Evolutionary conservation across 2,888 invertebrate species (phyloP).

Genomic region (Spialia ferax): DNA sequence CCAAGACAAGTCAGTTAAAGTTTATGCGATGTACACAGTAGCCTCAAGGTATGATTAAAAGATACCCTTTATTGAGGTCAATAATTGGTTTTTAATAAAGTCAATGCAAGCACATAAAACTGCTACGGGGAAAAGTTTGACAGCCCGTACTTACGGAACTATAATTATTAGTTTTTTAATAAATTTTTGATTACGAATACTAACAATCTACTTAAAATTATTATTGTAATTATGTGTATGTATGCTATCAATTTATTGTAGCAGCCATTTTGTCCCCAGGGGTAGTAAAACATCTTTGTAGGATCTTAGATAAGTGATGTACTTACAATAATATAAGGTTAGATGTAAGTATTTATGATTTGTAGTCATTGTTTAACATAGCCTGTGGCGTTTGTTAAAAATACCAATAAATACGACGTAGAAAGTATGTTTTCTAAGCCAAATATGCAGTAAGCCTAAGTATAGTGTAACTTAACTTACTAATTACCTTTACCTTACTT

Average conservation of each 20-base stretch:
- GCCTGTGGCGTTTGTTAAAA: too few relatives aligned
- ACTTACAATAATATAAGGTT: too few relatives aligned
- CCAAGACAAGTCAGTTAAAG: not conserved
- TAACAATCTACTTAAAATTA: slow-evolving; percentile 4
- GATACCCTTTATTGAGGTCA: slow-evolving; percentile 63
- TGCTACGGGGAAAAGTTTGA: slow-evolving; percentile 52
- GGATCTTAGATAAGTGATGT: not conserved
- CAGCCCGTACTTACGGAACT: slow-evolving; percentile 48
- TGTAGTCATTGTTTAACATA: too few relatives aligned
- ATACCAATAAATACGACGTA: too few relatives aligned
- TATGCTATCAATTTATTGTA: not conserved
- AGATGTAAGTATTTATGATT: too few relatives aligned
- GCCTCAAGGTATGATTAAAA: slow-evolving; percentile 55
- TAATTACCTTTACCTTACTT: too few relatives aligned
- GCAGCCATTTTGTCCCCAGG: not conserved
- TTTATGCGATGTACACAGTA: slow-evolving; percentile 17
- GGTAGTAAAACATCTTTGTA: not conserved
- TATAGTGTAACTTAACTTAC: too few relatives aligned
- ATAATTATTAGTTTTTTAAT: slow-evolving; percentile 45
- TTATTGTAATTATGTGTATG: slow-evolving; percentile 7
- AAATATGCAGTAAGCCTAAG: too few relatives aligned
- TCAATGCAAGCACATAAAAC: slow-evolving; percentile 58
- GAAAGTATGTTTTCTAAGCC: too few relatives aligned
- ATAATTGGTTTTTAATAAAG: slow-evolving; percentile 73
- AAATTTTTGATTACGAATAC: slow-evolving; percentile 39